Evolutionary conservation across 2,113 vertebrate genomes (phyloP).

Genomic region (Oceanites oceanicus): DNA sequence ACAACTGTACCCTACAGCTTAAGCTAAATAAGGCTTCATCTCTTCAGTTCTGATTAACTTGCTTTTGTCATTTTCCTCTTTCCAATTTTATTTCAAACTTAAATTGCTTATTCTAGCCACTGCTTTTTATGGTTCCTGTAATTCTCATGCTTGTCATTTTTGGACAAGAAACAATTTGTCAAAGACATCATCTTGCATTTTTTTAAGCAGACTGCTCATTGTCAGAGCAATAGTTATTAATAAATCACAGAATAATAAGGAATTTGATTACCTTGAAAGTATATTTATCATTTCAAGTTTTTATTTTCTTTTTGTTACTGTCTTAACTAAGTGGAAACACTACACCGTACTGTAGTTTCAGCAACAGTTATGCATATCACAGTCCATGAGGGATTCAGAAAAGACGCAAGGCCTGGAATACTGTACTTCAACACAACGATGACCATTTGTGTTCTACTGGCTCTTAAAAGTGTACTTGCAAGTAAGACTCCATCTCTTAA

Average conservation of each 20-base stretch:
- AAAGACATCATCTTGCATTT: slow-evolving; percentile 30
- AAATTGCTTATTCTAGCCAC: slow-evolving; percentile 42
- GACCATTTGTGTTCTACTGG: not conserved
- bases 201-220: slow-evolving; percentile 63
- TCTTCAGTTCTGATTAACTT: slow-evolving; percentile 27
- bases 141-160: slow-evolving; percentile 50
- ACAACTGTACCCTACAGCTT: slow-evolving; percentile 59
- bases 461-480: not conserved
- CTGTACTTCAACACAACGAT: not conserved
- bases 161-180: slow-evolving; percentile 50
- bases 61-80: slow-evolving; percentile 37
- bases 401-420: not conserved
- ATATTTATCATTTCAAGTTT: slow-evolving; percentile 13
- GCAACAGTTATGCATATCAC: not conserved
- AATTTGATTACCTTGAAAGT: slow-evolving; percentile 24
- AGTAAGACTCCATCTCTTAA: not conserved
- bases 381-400: not conserved
- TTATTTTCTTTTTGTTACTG: not conserved
- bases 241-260: slow-evolving; percentile 51
- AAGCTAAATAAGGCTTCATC: slow-evolving; percentile 31
- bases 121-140: not conserved
- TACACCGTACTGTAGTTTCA: not conserved
- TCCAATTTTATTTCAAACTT: slow-evolving; percentile 49
- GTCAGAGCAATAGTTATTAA: slow-evolving; percentile 51
- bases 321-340: not conserved